Base-by-base conservation (phyloP, 2,888 invertebrate genomes). In the Orchesellides sinensis region DNA sequence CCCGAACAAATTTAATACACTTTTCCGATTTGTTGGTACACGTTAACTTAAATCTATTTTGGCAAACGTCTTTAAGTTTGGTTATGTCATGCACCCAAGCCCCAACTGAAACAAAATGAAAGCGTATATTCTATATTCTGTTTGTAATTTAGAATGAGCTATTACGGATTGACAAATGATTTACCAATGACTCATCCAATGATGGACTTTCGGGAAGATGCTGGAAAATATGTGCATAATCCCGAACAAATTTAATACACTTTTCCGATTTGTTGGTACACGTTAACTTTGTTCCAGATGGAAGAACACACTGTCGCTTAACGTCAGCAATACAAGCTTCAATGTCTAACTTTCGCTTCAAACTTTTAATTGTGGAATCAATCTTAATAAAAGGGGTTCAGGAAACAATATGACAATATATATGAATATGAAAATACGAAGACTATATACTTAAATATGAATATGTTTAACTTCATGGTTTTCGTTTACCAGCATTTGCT, bases 171-270 rank as follows among this genome's bases (percentile, higher is more conserved):
- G 10, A 6, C 32, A 32, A 32, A 32, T 61, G 1, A 2, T 19
- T 32, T 69, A 52, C 69, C 52, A 69, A 23, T 19, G 52, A 12
- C 1, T 72, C 40, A 40, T 72, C 59, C 23, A 56, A 5, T 40
- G 35, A 1, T 4, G 59, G 6, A 21, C 49, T 52, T 8, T 19
- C 14, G 1, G 79, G 72, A 54, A 79, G 65, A 65, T 79, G 79
- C 27, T 59, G 65, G 52, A 79, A 79, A 63, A 79, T 21, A 19
- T 72, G 79, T 2, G 29, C 0, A 35, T 35, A 79, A 45, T 79
- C 72, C 45, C 65, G 63, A 10, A 79, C 32, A 54, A 72, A 72
- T 40, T 65, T 49, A 8, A 79, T 32, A 29, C 79, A 79, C 52
- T 27, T 65, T 40, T 63, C 45, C n/a, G 23, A 0, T 21, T 17